Evolutionary conservation across 2,797 vertebrate genomes (phyloP).

Genomic region (Bovichtus variegatus): DNA sequence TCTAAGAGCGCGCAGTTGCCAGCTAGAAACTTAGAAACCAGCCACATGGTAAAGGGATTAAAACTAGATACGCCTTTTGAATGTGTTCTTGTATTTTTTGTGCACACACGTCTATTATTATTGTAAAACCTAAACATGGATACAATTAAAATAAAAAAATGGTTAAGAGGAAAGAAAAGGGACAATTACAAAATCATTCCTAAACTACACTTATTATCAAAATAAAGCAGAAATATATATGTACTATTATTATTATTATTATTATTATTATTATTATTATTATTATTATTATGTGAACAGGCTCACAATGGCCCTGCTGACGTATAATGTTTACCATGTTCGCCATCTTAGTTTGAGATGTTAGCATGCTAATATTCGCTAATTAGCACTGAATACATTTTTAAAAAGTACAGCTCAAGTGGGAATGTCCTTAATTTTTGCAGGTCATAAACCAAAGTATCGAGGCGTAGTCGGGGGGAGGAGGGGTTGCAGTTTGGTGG

Average conservation of each 20-base stretch:
- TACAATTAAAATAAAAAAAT: not conserved
- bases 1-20: constrained; percentile 4
- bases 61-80: not conserved
- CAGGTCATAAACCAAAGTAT: not conserved
- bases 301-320: not conserved
- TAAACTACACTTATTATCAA: not conserved
- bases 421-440: not conserved
- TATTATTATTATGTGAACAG: not conserved
- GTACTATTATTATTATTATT: not conserved
- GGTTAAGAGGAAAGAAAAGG: not conserved
- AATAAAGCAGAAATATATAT: not conserved
- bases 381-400: not conserved
- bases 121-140: not conserved
- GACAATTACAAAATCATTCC: not conserved
- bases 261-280: no score
- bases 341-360: not conserved
- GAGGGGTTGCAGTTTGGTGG: no score
- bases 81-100: not conserved
- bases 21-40: constrained; percentile 13
- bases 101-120: not conserved
- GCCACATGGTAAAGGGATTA: not conserved
- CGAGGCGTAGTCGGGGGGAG: no score
- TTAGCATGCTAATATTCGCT: not conserved
- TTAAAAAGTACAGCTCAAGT: not conserved
- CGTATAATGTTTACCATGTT: not conserved